These are phyloP conservation scores for Pemphigus obesinymphae DNA, from an alignment of 1,140 invertebrate genomes.

Conservation along the genomic window DNA sequence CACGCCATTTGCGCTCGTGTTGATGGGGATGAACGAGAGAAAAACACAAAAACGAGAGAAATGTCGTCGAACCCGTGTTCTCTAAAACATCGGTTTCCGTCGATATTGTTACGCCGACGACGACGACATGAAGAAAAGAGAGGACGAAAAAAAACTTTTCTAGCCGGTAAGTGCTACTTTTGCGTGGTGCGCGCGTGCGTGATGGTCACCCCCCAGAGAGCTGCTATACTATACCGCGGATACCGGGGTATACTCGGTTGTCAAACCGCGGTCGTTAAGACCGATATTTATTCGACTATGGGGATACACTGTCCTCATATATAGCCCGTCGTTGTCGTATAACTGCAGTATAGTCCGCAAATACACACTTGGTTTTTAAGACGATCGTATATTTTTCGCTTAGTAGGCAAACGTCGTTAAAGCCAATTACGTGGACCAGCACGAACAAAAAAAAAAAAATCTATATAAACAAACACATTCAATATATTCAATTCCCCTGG, in stretches of 20 bases:
- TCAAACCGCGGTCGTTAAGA: conserved; percentile 33
- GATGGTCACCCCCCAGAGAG: conserved; percentile 20
- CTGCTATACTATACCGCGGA: background rate
- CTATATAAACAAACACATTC: background rate
- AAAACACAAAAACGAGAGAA: background rate
- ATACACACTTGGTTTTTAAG: background rate
- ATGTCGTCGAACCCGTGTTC: background rate
- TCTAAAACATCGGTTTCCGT: background rate
- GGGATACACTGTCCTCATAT: conserved; percentile 5
- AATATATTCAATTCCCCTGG: conserved; percentile 2
- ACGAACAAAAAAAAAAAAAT: background rate
- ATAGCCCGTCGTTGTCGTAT: background rate
- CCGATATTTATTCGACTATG: conserved; percentile 29
- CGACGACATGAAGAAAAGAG: background rate
- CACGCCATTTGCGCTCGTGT: background rate
- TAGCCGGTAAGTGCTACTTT: background rate
- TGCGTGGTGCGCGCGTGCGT: background rate
- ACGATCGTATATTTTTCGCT: conserved; percentile 10
- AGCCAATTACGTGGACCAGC: conserved; percentile 6
- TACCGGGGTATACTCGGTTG: conserved; percentile 20
- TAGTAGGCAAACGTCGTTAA: conserved; percentile 20
- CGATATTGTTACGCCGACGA: background rate
- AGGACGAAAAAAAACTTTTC: background rate
- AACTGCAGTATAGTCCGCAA: background rate
- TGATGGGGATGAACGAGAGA: background rate